Base-by-base conservation (phyloP, 2,888 invertebrate species). In the Orchesella flavescens region DNA sequence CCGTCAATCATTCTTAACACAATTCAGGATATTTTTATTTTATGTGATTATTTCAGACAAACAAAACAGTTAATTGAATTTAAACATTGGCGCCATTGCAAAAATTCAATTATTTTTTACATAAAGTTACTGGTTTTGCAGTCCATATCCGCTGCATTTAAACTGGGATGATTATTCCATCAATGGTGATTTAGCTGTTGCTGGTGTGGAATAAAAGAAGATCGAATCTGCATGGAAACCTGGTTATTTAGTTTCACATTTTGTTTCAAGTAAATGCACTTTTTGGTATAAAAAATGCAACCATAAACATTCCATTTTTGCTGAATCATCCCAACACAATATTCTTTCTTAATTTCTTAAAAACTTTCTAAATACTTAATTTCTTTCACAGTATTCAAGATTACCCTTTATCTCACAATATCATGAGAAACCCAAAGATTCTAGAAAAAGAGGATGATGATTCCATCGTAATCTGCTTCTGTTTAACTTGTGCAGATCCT, bases 341-440 rank as follows among this genome's bases (percentile, higher is more conserved):
- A 84, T 17, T 1, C 12, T 66, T 84, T 88, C 5, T 91, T 91
- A 90, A 96, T 95, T 0, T 96, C 96, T 96, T 73, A 94, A 94
- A 0, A 96, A 96, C 0, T 95, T 94, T 61, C 96, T 95, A 94
- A 95, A 95, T 90, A 97, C 96, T 90, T 95, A 95, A 90, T 96
- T 96, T 87, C 94, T 92, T 89, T 95, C 94, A 89, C 93, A 93
- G 89, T 94, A 94, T 87, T 93, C 91, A 81, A 96, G 91, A n/a
- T n/a, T n/a, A n/a, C n/a, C n/a, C n/a, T n/a, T n/a, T n/a, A n/a
- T 88, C 93, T 93, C 49, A 94, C 91, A 59, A 94, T 93, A 90
- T 94, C 94, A 89, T 77, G 57, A 13, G 92, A 94, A 89, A 93
- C 92, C 84, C 93, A 90, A 85, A 92, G 92, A 75, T 93, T 93